Evolutionary conservation across 2,113 vertebrate genomes (phyloP), one percentile per base, ranked within the genome.

Genomic region (Halichoeres trimaculatus): DNA sequence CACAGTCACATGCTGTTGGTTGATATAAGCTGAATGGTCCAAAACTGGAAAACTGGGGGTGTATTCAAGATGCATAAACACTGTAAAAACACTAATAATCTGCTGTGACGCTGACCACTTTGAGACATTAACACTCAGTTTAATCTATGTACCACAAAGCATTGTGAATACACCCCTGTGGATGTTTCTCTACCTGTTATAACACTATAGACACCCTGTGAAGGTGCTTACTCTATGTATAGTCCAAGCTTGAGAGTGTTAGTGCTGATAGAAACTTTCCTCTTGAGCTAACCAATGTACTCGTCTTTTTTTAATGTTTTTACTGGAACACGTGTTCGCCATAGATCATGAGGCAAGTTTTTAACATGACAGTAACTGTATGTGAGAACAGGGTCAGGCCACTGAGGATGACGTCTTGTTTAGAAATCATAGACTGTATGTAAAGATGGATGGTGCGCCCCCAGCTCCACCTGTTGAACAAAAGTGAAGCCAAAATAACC

Each of bases 271-370:
- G 81, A 79, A 80, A 73, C 63, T 63, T 87, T 81, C 87, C 85
- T 89, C 78, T 80, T 65, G 67, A 79, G 74, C 79, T 86, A 81
- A 88, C 83, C 76, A 57, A 74, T 73, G 59, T 90, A 68, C 63
- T 74, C 76, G 26, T 85, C 56, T 83, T 83, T 90, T 90, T 59
- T 61, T 51, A 72, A 80, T 81, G 75, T 91, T 91, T 92, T 84
- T 91, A 92, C 80, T 87, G 58, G 87, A 89, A 86, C 64, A 76
- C 75, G 71, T 76, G 70, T 67, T 77, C 77, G 74, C 66, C 52
- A 70, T 81, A 74, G 82, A 80, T 50, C 59, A 48, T 24, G 43
- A 74, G 66, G 78, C 14, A 41, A 61, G 56, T 74, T 81, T 89
- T 83, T 85, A 86, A 86, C 74, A 45, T 17, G 58, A 48, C 65